Evolutionary conservation across 1,140 invertebrate genomes (phyloP).

Genomic region (Luehdorfia chinensis): DNA sequence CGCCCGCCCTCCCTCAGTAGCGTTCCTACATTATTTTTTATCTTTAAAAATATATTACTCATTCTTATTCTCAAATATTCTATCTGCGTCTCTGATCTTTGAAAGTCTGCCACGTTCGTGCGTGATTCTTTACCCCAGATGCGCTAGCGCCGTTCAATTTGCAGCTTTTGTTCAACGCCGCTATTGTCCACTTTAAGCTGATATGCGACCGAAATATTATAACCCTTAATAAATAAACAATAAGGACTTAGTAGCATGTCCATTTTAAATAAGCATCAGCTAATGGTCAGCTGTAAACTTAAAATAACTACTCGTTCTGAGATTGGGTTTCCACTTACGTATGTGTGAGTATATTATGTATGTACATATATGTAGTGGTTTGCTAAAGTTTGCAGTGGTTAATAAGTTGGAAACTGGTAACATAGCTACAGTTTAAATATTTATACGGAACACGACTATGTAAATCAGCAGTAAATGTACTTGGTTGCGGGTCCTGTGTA

Average conservation of each 20-base stretch:
- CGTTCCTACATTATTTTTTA: too few relatives aligned
- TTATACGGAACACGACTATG: too few relatives aligned
- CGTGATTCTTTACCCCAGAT: constrained; percentile 26
- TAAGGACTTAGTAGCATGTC: constrained; percentile 2
- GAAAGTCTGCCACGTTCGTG: constrained; percentile 19
- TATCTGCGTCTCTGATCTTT: too few relatives aligned
- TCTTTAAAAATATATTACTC: too few relatives aligned
- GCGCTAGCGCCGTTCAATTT: constrained; percentile 37
- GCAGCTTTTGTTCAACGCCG: constrained; percentile 32
- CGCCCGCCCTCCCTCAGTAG: too few relatives aligned
- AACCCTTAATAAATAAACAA: constrained; percentile 1
- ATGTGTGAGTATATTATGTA: too few relatives aligned
- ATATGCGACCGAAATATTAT: constrained; percentile 1
- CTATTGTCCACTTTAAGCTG: constrained; percentile 19
- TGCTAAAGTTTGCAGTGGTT: not conserved
- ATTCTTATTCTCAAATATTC: too few relatives aligned
- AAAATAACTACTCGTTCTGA: constrained; percentile 23
- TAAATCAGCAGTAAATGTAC: too few relatives aligned
- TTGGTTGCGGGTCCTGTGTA: too few relatives aligned
- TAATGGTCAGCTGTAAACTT: constrained; percentile 24
- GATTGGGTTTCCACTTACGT: constrained; percentile 23
- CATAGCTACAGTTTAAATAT: too few relatives aligned
- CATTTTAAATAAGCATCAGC: constrained; percentile 8
- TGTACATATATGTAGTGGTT: not conserved
- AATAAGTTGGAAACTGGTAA: too few relatives aligned